Evolutionary conservation across 2,797 vertebrate genomes (phyloP).

Genomic region (Falco columbarius): DNA sequence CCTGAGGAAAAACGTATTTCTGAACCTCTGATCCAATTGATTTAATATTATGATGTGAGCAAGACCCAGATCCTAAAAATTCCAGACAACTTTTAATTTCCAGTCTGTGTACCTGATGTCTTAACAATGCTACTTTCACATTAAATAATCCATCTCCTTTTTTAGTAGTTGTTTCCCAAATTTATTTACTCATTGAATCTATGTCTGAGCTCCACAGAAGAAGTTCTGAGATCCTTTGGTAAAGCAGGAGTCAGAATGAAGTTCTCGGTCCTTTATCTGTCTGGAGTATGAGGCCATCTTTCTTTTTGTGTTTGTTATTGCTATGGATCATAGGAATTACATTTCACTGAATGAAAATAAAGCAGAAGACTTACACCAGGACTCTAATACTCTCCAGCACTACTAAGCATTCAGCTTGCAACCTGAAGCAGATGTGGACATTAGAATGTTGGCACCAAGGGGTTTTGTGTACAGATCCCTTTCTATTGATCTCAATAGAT

Average conservation of each 20-base stretch:
- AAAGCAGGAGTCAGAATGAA: background rate
- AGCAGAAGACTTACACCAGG: background rate
- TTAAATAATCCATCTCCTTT: background rate
- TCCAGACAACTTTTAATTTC: background rate
- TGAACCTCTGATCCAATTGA: background rate
- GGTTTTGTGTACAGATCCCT: fast-evolving
- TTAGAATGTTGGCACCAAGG: background rate
- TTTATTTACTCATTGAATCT: background rate
- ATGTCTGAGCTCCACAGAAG: background rate
- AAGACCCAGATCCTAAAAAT: background rate
- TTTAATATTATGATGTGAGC: background rate
- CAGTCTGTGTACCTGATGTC: background rate
- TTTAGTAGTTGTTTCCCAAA: background rate
- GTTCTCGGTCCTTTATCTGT: background rate
- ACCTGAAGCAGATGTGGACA: background rate
- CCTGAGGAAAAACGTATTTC: background rate
- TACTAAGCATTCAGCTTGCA: background rate
- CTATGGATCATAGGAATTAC: background rate
- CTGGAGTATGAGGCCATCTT: background rate
- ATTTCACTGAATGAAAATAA: background rate
- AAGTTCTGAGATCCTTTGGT: background rate
- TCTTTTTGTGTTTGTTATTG: background rate
- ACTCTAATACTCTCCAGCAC: background rate
- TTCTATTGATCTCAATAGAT: background rate
- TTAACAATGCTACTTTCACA: background rate